Percentiles rank a stretch among this genome's conserved stretches.
Evolutionary conservation across 2,888 invertebrate species (phyloP).

Genomic region (Steinernema hermaphroditum): DNA sequence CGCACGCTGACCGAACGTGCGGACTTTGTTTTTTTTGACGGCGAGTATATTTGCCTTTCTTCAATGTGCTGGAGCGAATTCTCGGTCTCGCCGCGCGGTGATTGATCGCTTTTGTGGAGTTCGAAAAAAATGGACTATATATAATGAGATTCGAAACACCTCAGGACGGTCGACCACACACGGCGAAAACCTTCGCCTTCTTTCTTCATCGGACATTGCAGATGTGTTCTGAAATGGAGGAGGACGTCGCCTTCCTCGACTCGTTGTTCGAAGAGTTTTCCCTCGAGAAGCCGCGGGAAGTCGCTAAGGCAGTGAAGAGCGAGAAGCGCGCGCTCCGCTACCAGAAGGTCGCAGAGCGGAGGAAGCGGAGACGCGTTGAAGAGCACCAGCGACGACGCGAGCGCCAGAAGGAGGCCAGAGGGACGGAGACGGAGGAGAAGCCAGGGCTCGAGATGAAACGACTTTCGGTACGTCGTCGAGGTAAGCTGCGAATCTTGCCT

Average conservation of each 20-base stretch:
- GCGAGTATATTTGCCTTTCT: no score
- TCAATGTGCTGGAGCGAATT: no score
- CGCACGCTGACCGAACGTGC: no score
- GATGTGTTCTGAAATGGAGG: neutral
- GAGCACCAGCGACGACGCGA: slow-evolving; percentile 12
- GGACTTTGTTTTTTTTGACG: no score
- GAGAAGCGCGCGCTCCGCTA: slow-evolving; percentile 6
- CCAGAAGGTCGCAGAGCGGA: neutral
- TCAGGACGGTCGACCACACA: neutral
- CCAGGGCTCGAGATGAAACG: neutral
- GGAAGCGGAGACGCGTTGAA: slow-evolving; percentile 10
- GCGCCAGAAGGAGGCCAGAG: neutral
- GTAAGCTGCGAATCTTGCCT: neutral
- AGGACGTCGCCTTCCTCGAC: slow-evolving; percentile 2
- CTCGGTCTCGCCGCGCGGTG: no score
- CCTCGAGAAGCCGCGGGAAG: neutral
- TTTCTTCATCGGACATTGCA: neutral
- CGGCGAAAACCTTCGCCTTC: neutral
- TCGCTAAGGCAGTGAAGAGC: neutral
- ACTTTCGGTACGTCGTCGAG: neutral
- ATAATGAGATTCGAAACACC: no score
- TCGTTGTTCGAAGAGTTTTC: slow-evolving; percentile 6
- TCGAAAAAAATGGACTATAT: no score
- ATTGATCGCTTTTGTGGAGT: no score
- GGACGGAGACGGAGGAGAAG: neutral